Percentiles rank a stretch among this genome's conserved stretches.
Evolutionary conservation across 2,113 vertebrate species (phyloP).

Genomic region (Clinocottus analis): DNA sequence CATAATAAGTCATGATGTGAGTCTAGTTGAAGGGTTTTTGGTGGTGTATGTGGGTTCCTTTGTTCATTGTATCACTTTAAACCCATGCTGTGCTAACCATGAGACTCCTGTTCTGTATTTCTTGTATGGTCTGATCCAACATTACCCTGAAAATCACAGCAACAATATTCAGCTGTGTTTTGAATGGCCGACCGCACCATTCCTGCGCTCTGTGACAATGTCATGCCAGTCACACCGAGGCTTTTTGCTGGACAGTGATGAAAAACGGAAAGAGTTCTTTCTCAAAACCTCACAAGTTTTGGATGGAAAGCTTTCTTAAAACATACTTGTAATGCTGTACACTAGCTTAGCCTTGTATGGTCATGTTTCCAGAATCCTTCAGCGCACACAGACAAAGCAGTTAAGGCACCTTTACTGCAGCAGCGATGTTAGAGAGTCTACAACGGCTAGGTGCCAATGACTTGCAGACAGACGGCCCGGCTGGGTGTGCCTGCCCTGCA

Average conservation of each 20-base stretch:
- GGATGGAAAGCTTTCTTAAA: constrained; percentile 58
- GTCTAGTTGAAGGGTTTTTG: constrained; percentile 6
- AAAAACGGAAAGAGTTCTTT: constrained; percentile 53
- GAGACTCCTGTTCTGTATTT: background rate
- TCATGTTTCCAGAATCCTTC: constrained; percentile 46
- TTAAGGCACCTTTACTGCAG: constrained; percentile 53
- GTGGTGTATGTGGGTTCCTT: background rate
- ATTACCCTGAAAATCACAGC: constrained; percentile 13
- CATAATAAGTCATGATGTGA: constrained; percentile 1
- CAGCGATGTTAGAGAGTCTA: constrained; percentile 58
- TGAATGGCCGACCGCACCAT: constrained; percentile 56
- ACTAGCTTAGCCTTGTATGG: constrained; percentile 62
- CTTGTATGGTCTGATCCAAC: constrained; percentile 37
- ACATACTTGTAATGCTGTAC: constrained; percentile 16
- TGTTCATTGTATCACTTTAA: background rate
- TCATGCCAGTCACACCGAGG: background rate
- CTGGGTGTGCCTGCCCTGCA: constrained; percentile 36
- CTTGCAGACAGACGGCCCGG: constrained; percentile 65
- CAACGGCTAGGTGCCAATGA: constrained; percentile 71
- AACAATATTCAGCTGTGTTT: constrained; percentile 54
- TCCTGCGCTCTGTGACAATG: constrained; percentile 43
- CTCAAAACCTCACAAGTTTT: constrained; percentile 39
- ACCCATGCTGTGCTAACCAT: constrained; percentile 16
- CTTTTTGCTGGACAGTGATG: constrained; percentile 52
- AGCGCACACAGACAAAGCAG: constrained; percentile 41